A percentile compares a stretch with the other conserved stretches of the same genome.
Evolutionary conservation across 2,113 vertebrate genomes (phyloP).

Genomic region (Oophaga pumilio): DNA sequence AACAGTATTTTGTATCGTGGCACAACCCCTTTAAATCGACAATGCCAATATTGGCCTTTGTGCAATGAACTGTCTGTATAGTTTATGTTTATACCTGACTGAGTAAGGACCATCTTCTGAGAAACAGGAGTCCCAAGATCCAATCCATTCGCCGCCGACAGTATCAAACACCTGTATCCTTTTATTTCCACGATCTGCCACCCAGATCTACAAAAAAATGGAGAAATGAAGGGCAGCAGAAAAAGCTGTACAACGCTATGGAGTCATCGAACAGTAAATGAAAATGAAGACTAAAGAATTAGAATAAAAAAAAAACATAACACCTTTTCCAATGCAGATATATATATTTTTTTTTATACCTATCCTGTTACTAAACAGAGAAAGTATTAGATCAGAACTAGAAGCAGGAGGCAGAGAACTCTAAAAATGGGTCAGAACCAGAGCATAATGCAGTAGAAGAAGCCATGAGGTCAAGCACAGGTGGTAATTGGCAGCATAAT

Average conservation of each 20-base stretch:
- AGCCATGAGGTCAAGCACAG: too few species aligned
- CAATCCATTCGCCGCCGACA: conserved; percentile 89
- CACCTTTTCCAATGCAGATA: neutral
- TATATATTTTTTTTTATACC: neutral
- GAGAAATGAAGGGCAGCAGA: neutral
- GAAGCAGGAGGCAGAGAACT: too few species aligned
- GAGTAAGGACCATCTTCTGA: conserved; percentile 88
- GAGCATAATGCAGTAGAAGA: too few species aligned
- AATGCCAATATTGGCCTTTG: neutral
- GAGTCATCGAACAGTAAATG: neutral
- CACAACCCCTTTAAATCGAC: too few species aligned
- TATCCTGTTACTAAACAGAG: too few species aligned
- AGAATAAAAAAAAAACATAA: neutral
- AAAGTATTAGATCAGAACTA: too few species aligned
- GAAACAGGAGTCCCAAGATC: conserved; percentile 88
- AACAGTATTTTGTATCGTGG: too few species aligned
- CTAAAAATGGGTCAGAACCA: too few species aligned
- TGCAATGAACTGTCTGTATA: neutral
- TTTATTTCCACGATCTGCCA: conserved; percentile 92
- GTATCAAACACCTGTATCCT: conserved; percentile 94
- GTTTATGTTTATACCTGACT: conserved; percentile 75
- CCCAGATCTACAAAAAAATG: conserved; percentile 81
- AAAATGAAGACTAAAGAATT: neutral
- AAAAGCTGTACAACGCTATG: neutral
- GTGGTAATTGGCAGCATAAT: too few species aligned